Evolutionary conservation across 2,797 vertebrate genomes (phyloP), one percentile per base, ranked within the genome.

Genomic region (Glyptemys insculpta): DNA sequence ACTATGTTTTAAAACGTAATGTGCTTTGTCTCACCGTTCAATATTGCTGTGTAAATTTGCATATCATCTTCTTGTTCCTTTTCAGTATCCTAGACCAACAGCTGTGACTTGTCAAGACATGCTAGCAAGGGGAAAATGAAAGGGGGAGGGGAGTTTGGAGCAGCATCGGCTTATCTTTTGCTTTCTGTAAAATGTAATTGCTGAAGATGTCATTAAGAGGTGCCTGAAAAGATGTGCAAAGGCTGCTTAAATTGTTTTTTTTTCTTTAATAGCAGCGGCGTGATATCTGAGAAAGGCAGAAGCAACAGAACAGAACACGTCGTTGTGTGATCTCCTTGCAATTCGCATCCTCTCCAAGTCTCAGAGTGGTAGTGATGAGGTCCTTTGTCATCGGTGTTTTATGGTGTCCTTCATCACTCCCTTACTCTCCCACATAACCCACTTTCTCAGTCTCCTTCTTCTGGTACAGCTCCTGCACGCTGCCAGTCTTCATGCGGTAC

Each of bases 81-180:
- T 94, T 91, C 92, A 85, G 91, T 95, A 96, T 96, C 96, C 97
- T 96, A 57, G 8, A 93, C 95, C 96, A 97, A 97, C 97, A 97
- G 96, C 96, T 97, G 96, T 94, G 97, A 94, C 96, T 97, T 97
- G 97, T 97, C 96, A 97, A 96, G 96, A 97, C 96, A 96, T 96
- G 96, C 96, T 91, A 96, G 96, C 91, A 87, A 92, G 89, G 82
- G 91, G 92, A 96, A 97, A 94, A 97, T 94, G 95, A 92, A 94
- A 96, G 95, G 84, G 95, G 96, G 86, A 41, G 96, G 95, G 41
- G 84, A 93, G 94, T 96, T 93, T 97, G 95, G 96, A 96, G 96
- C 80, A 68, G 72, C 95, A 94, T 96, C 92, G 92, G 93, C 94
- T 96, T 97, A 96, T 97, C 96, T 96, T 44, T 4, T 82, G 62